A percentile compares a stretch with the other conserved stretches of the same genome.
These are phyloP conservation scores for Megalonaias nervosa DNA, from an alignment of 1,140 invertebrate genomes.

Conservation along the genomic window DNA sequence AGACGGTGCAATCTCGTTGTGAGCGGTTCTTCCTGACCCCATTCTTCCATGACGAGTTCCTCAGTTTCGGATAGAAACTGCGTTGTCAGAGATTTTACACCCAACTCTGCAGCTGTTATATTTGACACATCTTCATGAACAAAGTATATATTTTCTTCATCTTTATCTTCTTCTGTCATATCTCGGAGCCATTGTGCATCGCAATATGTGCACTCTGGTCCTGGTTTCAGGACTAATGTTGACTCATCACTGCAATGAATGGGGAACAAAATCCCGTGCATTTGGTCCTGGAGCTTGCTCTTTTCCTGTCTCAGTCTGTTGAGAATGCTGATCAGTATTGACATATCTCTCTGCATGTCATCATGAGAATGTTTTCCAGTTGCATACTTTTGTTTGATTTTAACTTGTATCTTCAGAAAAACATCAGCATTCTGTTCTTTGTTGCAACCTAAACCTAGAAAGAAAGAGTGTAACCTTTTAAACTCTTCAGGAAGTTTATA, in stretches of 20 bases:
- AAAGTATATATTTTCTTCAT: constrained; percentile 31
- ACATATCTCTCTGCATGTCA: not conserved
- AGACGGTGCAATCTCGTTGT: constrained; percentile 45
- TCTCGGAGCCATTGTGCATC: constrained; percentile 27
- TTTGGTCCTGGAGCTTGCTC: not conserved
- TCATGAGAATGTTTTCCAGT: not conserved
- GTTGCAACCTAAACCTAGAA: constrained; percentile 5
- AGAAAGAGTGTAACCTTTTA: not conserved
- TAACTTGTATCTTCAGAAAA: not conserved
- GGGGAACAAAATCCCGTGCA: constrained; percentile 25
- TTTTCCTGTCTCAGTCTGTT: constrained; percentile 7
- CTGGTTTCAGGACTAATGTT: constrained; percentile 1
- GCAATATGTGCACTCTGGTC: constrained; percentile 32
- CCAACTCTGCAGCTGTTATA: constrained; percentile 33
- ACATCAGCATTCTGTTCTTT: not conserved
- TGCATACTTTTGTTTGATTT: not conserved
- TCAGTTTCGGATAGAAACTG: constrained; percentile 23
- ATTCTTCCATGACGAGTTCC: constrained; percentile 42
- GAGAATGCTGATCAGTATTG: not conserved
- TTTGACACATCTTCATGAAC: constrained; percentile 38
- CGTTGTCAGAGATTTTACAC: constrained; percentile 45
- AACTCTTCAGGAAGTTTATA: constrained; percentile 13
- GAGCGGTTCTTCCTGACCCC: constrained; percentile 48
- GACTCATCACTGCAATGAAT: constrained; percentile 24
- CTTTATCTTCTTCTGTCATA: constrained; percentile 32